A percentile compares a stretch with the other conserved stretches of the same genome.
Evolutionary conservation across 2,797 vertebrate genomes (phyloP).

Genomic region (Alfaro cultratus): DNA sequence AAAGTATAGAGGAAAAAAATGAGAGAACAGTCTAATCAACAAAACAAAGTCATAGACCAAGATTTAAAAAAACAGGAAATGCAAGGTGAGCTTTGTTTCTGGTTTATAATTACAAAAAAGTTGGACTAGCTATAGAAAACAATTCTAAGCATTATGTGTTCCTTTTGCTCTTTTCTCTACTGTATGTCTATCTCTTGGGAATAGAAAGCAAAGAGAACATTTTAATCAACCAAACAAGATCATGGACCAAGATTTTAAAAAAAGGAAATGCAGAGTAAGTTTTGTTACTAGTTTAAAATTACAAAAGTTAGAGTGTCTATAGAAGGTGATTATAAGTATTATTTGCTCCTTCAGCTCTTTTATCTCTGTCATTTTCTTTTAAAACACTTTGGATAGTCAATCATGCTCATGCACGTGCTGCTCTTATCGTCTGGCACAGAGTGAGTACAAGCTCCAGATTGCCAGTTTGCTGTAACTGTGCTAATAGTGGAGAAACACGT

Average conservation of each 20-base stretch:
- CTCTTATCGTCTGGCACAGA: too few species aligned
- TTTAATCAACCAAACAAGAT: constrained; percentile 41
- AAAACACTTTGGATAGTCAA: background rate
- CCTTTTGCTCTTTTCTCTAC: background rate
- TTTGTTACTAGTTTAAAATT: constrained; percentile 23
- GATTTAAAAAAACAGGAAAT: background rate
- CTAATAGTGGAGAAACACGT: too few species aligned
- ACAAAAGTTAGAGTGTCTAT: background rate
- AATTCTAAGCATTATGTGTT: background rate
- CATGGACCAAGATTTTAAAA: constrained; percentile 11
- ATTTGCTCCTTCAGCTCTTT: background rate
- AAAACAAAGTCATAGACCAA: constrained; percentile 26
- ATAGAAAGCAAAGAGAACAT: constrained; percentile 37
- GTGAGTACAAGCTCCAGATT: too few species aligned
- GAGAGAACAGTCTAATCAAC: constrained; percentile 47
- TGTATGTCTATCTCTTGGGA: constrained; percentile 33
- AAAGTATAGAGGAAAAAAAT: constrained; percentile 5
- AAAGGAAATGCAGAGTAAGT: background rate
- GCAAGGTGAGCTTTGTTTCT: constrained; percentile 15
- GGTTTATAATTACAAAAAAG: constrained; percentile 16
- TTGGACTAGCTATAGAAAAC: background rate
- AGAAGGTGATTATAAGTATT: background rate
- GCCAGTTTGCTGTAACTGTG: too few species aligned
- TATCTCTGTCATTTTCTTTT: background rate
- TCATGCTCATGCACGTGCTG: too few species aligned